These are phyloP conservation scores for Ethmia dodecea DNA, from an alignment of 2,888 invertebrate species.

Conservation along the genomic window DNA sequence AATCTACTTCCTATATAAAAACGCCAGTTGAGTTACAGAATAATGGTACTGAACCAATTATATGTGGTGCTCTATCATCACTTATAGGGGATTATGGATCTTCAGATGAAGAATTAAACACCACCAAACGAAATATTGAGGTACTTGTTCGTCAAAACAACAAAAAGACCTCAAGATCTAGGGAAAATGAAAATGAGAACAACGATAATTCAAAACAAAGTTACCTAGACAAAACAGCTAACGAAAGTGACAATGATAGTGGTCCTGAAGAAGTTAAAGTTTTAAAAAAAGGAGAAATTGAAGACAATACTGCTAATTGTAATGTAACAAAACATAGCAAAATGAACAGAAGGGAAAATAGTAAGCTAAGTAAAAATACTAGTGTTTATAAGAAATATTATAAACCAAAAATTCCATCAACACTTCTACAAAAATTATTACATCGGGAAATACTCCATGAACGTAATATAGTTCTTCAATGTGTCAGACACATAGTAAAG, in stretches of 20 bases:
- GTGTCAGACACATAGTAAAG: constrained; percentile 86
- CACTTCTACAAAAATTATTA: constrained; percentile 84
- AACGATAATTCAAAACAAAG: background rate
- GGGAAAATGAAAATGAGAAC: background rate
- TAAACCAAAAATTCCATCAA: constrained; percentile 59
- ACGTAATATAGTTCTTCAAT: constrained; percentile 91
- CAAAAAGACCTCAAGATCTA: background rate
- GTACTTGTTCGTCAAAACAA: background rate
- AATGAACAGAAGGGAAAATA: constrained; percentile 10
- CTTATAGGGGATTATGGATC: constrained; percentile 77
- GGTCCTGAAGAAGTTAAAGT: constrained; percentile 69
- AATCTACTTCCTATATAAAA: background rate
- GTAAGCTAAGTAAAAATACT: constrained; percentile 15
- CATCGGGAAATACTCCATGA: constrained; percentile 89
- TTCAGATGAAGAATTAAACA: constrained; percentile 61
- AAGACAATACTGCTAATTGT: constrained; percentile 3
- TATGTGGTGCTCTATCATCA: constrained; percentile 75
- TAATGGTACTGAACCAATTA: constrained; percentile 34
- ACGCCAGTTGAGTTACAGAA: background rate
- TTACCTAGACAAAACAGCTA: background rate
- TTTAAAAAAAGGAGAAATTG: constrained; percentile 14
- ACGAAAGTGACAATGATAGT: constrained; percentile 44
- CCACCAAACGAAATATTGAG: constrained; percentile 18
- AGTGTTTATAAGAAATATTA: constrained; percentile 19
- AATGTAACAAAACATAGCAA: constrained; percentile 12